Conservation (phyloP, 2,888 invertebrate genomes). For the Leptinotarsa juncta region DNA sequence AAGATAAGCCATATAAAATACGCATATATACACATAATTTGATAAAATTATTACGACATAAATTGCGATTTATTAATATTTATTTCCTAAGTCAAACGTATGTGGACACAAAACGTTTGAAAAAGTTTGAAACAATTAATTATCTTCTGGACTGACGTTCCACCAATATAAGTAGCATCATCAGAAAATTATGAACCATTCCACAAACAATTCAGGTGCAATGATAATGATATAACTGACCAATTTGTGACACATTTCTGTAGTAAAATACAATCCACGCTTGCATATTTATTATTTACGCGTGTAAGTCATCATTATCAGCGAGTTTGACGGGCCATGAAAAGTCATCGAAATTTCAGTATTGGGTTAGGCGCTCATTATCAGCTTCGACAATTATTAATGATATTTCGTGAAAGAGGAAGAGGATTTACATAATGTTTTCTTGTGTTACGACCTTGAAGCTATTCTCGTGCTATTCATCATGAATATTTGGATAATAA, state of each 20-base stretch:
- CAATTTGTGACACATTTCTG: too few relatives aligned
- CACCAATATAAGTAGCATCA: too few relatives aligned
- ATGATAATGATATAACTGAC: too few relatives aligned
- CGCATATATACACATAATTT: not conserved
- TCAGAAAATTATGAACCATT: too few relatives aligned
- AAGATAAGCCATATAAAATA: not conserved
- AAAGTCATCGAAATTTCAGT: slow-evolving; percentile 24
- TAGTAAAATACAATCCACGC: not conserved
- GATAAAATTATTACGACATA: not conserved
- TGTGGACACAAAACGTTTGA: too few relatives aligned
- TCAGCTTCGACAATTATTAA: slow-evolving; percentile 34
- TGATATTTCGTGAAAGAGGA: slow-evolving; percentile 38
- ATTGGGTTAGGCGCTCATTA: slow-evolving; percentile 17
- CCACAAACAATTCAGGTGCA: too few relatives aligned
- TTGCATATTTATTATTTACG: not conserved
- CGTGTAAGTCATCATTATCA: slow-evolving; percentile 18
- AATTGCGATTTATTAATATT: not conserved
- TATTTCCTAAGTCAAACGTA: too few relatives aligned
- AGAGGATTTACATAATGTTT: slow-evolving; percentile 42
- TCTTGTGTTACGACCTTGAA: slow-evolving; percentile 40
- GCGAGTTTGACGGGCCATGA: slow-evolving; percentile 1
- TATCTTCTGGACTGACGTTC: too few relatives aligned
- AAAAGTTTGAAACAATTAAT: too few relatives aligned
- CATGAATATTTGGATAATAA: slow-evolving; percentile 32
- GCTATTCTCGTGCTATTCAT: slow-evolving; percentile 28